These are phyloP conservation scores for Hydrolagus affinis DNA, from an alignment of 2,113 vertebrate genomes.

Conservation along the genomic window DNA sequence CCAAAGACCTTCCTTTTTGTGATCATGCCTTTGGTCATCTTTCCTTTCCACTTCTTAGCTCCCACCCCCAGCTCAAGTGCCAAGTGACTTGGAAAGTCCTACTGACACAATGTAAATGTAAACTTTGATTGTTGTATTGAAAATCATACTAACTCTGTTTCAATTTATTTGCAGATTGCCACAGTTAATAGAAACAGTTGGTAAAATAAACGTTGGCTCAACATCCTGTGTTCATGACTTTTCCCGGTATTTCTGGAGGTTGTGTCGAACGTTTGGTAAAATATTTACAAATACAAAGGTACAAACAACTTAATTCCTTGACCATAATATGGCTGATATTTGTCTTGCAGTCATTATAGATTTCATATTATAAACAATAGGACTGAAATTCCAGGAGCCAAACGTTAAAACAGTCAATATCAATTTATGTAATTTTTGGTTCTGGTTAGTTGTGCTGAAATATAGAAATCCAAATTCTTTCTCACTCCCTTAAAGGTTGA, in stretches of 20 bases:
- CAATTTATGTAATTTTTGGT: background rate
- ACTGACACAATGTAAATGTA: background rate
- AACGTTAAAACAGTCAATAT: background rate
- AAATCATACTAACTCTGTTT: background rate
- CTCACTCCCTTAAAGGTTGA: background rate
- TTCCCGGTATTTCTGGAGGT: conserved; percentile 95
- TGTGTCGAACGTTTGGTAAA: conserved; percentile 95
- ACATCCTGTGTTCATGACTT: conserved; percentile 94
- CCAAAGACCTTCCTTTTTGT: no score
- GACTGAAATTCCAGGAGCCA: background rate
- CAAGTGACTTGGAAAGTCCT: background rate
- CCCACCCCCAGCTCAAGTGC: background rate
- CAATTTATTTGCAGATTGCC: conserved; percentile 65
- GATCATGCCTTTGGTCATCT: no score
- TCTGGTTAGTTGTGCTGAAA: no score
- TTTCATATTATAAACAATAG: background rate
- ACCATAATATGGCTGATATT: background rate
- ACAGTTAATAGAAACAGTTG: conserved; percentile 89
- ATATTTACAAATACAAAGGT: conserved; percentile 99
- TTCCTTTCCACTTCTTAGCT: background rate
- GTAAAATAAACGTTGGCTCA: conserved; percentile 88
- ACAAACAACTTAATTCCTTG: conserved; percentile 35
- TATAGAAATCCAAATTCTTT: no score
- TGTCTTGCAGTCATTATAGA: background rate
- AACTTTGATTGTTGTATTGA: no score